Percentiles rank a stretch among this genome's conserved stretches.
Evolutionary conservation across 2,113 vertebrate species (phyloP).

Genomic region (Cairina moschata): DNA sequence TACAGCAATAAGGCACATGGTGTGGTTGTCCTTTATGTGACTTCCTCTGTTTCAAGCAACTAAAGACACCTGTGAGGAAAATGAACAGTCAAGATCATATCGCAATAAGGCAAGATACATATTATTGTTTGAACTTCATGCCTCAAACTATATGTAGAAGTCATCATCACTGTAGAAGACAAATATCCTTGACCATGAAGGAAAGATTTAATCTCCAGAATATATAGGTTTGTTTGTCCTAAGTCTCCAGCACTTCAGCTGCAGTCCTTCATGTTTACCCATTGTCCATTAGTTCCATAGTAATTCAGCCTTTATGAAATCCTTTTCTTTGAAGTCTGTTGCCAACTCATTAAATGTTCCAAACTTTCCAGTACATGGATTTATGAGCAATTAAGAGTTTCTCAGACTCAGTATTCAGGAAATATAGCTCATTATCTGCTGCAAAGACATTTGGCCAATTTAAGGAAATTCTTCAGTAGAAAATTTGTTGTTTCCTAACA

Average conservation of each 20-base stretch:
- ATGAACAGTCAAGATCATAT: background rate
- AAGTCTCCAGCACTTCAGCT: background rate
- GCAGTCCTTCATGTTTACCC: background rate
- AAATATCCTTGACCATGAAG: background rate
- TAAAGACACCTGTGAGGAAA: background rate
- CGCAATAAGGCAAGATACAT: background rate
- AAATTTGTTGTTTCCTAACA: slow-evolving; percentile 45
- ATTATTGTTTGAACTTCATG: background rate
- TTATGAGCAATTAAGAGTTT: slow-evolving; percentile 58
- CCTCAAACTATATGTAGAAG: background rate
- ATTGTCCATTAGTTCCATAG: slow-evolving; percentile 2
- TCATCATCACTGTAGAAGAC: background rate
- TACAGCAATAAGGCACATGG: background rate
- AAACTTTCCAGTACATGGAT: slow-evolving; percentile 30
- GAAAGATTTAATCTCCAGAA: background rate
- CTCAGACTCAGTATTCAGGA: slow-evolving; percentile 37
- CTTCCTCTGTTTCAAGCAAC: background rate
- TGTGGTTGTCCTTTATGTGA: background rate
- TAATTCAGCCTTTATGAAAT: background rate
- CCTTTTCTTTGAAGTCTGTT: slow-evolving; percentile 30
- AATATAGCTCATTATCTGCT: slow-evolving; percentile 42
- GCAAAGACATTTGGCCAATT: slow-evolving; percentile 51
- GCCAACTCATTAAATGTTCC: slow-evolving; percentile 50
- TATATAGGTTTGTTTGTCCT: background rate
- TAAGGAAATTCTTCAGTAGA: slow-evolving; percentile 24